A percentile compares a stretch with the other conserved stretches of the same genome.
These are phyloP conservation scores for Callithrix jacchus DNA, from an alignment of 2,113 vertebrate genomes.

Conservation along the genomic window DNA sequence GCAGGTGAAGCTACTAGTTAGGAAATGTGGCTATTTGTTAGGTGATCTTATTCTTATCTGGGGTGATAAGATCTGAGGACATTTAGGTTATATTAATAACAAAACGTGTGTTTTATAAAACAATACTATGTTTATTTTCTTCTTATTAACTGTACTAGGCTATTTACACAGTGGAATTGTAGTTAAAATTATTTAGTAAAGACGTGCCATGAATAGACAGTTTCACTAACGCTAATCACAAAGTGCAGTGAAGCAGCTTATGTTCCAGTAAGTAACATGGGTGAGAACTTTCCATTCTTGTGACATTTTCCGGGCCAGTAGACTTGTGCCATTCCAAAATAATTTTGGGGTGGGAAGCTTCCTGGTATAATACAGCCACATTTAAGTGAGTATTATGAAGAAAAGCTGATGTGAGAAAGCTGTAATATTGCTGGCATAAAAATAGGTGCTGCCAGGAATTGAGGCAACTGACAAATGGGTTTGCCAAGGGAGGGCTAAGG, in stretches of 20 bases:
- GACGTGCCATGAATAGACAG: conserved; percentile 43
- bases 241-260: conserved; percentile 60
- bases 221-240: conserved; percentile 29
- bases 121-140: conserved; percentile 39
- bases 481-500: conserved; percentile 28
- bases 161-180: conserved; percentile 33
- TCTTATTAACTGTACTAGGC: conserved; percentile 45
- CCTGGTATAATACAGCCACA: conserved; percentile 63
- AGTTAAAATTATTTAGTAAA: conserved; percentile 48
- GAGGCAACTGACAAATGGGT: conserved; percentile 45
- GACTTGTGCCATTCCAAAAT: conserved; percentile 73
- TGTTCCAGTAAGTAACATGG: conserved; percentile 51
- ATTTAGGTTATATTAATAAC: neutral
- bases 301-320: conserved; percentile 68
- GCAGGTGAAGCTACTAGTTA: neutral
- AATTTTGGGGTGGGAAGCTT: conserved; percentile 69
- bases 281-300: conserved; percentile 70
- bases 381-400: conserved; percentile 62
- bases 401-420: conserved; percentile 66
- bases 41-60: neutral
- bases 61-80: neutral
- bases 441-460: conserved; percentile 59
- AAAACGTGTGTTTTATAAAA: conserved; percentile 18
- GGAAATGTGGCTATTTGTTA: neutral
- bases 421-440: conserved; percentile 70